These are phyloP conservation scores for Galeopsomyia nigrocyanea DNA, from an alignment of 2,888 invertebrate genomes.

Conservation along the genomic window DNA sequence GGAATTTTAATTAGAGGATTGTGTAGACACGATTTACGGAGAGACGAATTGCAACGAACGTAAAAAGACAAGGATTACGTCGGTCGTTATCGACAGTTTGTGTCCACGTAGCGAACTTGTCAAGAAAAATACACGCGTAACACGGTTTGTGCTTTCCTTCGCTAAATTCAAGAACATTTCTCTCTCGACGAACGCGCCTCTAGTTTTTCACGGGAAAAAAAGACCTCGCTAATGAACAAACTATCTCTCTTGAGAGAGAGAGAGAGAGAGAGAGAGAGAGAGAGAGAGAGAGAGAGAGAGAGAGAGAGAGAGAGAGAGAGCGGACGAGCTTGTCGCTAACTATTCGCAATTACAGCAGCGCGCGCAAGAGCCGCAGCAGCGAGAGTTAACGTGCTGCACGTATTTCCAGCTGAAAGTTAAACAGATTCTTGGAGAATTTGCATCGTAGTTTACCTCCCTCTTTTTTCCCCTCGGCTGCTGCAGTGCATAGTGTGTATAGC, in stretches of 20 bases:
- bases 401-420: conserved; percentile 15
- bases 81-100: conserved; percentile 2
- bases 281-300: too few species aligned
- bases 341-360: conserved; percentile 55
- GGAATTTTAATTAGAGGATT: too few species aligned
- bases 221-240: conserved; percentile 61
- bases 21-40: too few species aligned
- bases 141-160: conserved; percentile 45
- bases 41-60: conserved; percentile 11
- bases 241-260: too few species aligned
- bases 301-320: too few species aligned
- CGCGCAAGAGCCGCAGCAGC: conserved; percentile 41
- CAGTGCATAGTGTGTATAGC: too few species aligned
- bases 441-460: background rate
- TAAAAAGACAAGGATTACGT: conserved; percentile 10
- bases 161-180: too few species aligned
- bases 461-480: too few species aligned
- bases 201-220: conserved; percentile 50
- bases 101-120: conserved; percentile 55
- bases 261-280: too few species aligned
- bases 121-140: conserved; percentile 60
- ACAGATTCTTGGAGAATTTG: conserved; percentile 12
- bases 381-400: background rate
- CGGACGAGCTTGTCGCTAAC: conserved; percentile 52
- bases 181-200: too few species aligned